Evolutionary conservation across 2,113 vertebrate genomes (phyloP).

Genomic region (Sapajus apella): DNA sequence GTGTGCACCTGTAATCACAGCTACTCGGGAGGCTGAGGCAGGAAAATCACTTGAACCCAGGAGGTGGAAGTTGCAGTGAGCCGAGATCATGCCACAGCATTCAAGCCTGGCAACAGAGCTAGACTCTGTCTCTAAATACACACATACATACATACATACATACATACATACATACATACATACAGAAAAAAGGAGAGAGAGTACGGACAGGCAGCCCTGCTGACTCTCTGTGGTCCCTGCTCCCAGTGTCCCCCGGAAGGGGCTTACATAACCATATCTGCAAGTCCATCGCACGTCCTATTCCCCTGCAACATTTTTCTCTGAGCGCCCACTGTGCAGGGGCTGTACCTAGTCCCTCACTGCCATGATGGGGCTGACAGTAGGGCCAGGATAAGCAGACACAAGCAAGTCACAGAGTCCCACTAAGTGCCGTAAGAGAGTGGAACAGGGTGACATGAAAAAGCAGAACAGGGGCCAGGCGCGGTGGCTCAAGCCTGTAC

Average conservation of each 20-base stretch:
- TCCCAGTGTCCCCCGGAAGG: neutral
- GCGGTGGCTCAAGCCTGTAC: too few relatives aligned
- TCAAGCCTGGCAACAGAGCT: too few relatives aligned
- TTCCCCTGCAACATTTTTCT: neutral
- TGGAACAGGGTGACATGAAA: rapidly evolving
- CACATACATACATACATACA: too few relatives aligned
- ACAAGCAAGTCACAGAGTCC: rapidly evolving
- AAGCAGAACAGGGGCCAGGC: neutral
- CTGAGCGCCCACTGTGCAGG: neutral
- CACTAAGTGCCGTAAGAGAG: rapidly evolving
- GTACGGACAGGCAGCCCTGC: neutral
- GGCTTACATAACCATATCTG: too few relatives aligned
- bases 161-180: too few relatives aligned
- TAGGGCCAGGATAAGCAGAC: neutral
- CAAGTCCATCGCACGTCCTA: rapidly evolving
- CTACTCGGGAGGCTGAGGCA: too few relatives aligned
- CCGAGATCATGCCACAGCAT: too few relatives aligned
- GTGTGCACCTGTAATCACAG: too few relatives aligned
- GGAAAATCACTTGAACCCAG: too few relatives aligned
- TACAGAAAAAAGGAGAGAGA: neutral
- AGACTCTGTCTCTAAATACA: too few relatives aligned
- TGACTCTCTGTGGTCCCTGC: rapidly evolving
- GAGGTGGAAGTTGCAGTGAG: too few relatives aligned
- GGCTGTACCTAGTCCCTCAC: neutral
- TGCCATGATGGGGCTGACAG: neutral